These are phyloP conservation scores for Cololabis saira DNA, from an alignment of 2,113 vertebrate genomes.

Conservation along the genomic window DNA sequence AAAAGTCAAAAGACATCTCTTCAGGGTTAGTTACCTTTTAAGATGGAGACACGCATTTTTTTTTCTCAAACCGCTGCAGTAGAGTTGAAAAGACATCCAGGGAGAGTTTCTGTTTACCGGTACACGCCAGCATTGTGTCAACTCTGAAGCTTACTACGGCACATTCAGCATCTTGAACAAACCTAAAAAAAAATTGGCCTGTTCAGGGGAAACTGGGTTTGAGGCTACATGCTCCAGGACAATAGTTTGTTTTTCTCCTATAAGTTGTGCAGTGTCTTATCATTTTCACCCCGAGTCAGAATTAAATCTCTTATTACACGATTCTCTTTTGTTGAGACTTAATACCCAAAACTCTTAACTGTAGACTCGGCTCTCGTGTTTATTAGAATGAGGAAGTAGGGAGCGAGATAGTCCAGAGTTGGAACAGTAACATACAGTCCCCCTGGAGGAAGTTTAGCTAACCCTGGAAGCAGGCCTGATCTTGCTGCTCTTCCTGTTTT, in stretches of 20 bases:
- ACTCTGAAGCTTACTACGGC: conserved; percentile 45
- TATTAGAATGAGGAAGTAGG: conserved; percentile 64
- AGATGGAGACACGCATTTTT: not conserved
- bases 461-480: conserved; percentile 50
- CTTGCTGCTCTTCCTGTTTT: conserved; percentile 64
- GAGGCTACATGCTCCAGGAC: no score
- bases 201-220: no score
- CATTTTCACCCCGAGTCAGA: no score
- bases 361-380: conserved; percentile 12
- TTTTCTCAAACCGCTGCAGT: not conserved
- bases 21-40: not conserved
- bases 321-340: conserved; percentile 17
- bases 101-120: conserved; percentile 22
- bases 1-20: not conserved
- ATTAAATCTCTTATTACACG: not conserved
- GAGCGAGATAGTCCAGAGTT: conserved; percentile 11
- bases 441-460: conserved; percentile 55
- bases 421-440: conserved; percentile 27
- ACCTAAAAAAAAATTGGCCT: conserved; percentile 12
- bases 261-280: no score
- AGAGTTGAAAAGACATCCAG: not conserved
- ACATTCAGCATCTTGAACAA: conserved; percentile 10
- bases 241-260: no score
- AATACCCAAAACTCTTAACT: not conserved
- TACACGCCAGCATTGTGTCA: conserved; percentile 43